Evolutionary conservation across 2,113 vertebrate genomes (phyloP), one percentile per base, ranked within the genome.

Genomic region (Maccullochella peelii): DNA sequence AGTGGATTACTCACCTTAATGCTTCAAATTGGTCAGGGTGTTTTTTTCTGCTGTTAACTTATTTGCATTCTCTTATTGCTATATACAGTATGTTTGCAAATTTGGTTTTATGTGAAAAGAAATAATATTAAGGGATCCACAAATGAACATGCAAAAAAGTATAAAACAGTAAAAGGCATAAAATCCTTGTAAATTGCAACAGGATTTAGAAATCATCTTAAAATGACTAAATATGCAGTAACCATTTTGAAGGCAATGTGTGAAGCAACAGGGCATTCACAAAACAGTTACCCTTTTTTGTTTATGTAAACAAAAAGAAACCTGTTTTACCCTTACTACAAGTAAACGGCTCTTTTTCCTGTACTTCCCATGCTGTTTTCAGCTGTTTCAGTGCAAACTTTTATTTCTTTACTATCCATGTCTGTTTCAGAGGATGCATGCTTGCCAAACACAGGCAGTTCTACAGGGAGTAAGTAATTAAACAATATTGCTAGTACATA

Each of bases 1-100:
- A 91, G 87, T 89, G 90, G 87, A 94, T 94, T 90, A 89, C 93
- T 91, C 80, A 92, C 89, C 90, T 87, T 90, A 90, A 92, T 93
- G 91, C 85, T 90, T 89, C 67, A 79, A 85, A 94, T 86, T 89
- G 88, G 84, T 89, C 88, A 89, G 82, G 86, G 79, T 89, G 42
- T 59, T 21, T 81, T 87, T 83, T 89, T 85, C 79, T 84, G 80
- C 85, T 83, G 70, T 76, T 86, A 76, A 88, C 76, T 77, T 86
- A 77, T 72, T 66, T 87, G 25, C 68, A 65, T 71, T 83, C 73
- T 74, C 44, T 58, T 67, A 44, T 66, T 47, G 12, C 50, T 82
- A 52, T 72, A 42, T 49, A 80, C 44, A 36, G 14, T 59, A 33
- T 66, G 50, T 87, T 75, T 61, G n/a, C 7, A 79, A 80, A 83